phyloP scores from a whole-genome alignment of 1,140 invertebrate species.

The Meteorus sp. region DNA sequence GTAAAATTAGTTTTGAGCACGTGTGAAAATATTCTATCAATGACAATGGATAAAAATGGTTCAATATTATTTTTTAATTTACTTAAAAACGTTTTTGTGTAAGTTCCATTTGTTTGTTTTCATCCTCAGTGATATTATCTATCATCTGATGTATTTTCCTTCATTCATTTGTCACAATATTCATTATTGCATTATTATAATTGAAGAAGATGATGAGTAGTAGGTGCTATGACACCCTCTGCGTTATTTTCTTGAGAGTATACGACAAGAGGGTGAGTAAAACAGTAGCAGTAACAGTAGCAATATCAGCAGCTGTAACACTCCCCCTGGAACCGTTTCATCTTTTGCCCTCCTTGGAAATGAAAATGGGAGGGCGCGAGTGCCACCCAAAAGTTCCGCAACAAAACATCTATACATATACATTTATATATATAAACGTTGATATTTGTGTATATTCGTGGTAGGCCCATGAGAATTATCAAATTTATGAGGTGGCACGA shows the following conservation, averaged over 20 bases:
- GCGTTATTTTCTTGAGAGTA: too few species aligned
- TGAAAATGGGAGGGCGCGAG: constrained; percentile 24
- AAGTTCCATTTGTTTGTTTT: too few species aligned
- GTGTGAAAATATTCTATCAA: too few species aligned
- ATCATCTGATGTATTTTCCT: too few species aligned
- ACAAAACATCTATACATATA: too few species aligned
- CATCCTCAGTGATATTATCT: too few species aligned
- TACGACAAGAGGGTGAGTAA: constrained; percentile 11
- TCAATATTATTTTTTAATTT: background rate
- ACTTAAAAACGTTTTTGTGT: too few species aligned
- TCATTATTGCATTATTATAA: constrained; percentile 25
- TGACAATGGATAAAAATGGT: too few species aligned
- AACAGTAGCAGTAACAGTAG: too few species aligned
- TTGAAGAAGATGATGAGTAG: constrained; percentile 6
- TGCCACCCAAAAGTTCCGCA: constrained; percentile 18
- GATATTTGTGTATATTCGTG: too few species aligned
- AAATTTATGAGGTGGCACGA: constrained; percentile 34
- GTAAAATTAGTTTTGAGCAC: too few species aligned
- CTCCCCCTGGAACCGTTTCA: constrained; percentile 13
- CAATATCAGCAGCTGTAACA: constrained; percentile 17
- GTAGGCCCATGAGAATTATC: constrained; percentile 36
- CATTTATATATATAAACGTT: constrained; percentile 7
- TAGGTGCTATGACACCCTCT: background rate
- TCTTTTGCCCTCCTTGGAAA: constrained; percentile 23
- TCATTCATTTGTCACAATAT: constrained; percentile 12